phyloP scores from a whole-genome alignment of 92 coral and sea anemone species.

The Zoanthus gigantus region DNA sequence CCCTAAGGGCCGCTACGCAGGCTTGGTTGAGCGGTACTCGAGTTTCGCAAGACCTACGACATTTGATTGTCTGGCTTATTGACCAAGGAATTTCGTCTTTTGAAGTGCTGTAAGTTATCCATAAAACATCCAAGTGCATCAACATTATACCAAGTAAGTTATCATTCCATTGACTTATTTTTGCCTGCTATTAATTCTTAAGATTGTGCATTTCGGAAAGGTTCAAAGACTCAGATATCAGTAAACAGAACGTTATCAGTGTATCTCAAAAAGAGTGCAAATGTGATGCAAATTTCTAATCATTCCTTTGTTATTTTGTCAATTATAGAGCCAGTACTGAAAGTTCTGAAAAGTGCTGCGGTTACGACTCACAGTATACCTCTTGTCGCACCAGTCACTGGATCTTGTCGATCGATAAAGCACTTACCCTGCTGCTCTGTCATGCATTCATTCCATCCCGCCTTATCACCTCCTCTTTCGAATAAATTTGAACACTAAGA shows the following conservation, averaged over 20 bases:
- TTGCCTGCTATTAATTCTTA: background rate
- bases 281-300: background rate
- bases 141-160: background rate
- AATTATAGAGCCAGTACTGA: background rate
- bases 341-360: background rate
- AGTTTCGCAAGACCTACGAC: constrained; percentile 1
- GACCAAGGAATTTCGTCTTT: background rate
- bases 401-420: background rate
- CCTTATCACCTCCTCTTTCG: no score
- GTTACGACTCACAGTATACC: background rate
- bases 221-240: constrained; percentile 5
- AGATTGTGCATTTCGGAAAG: background rate
- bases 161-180: background rate
- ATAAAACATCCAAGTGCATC: background rate
- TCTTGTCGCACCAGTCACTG: background rate
- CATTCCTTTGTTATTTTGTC: background rate
- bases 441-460: no score
- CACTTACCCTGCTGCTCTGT: background rate
- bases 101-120: background rate
- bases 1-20: no score
- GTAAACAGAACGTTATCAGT: background rate
- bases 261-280: background rate
- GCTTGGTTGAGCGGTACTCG: background rate
- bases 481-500: no score
- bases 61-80: background rate